Conservation (phyloP, 2,888 invertebrate species). For the Chymomyza fuscimana region DNA sequence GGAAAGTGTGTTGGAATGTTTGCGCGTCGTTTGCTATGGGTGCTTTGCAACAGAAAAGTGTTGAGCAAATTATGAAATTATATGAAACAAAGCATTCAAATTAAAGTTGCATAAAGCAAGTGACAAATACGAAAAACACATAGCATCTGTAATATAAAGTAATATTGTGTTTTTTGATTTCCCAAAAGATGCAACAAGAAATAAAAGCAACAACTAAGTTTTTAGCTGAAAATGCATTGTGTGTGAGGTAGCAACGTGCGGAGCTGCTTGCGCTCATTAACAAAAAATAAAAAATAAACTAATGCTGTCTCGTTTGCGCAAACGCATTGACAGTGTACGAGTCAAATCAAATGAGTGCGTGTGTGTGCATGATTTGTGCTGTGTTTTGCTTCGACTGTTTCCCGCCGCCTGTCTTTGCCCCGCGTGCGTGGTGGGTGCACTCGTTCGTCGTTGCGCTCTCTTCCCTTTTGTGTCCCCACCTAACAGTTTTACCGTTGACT, state of each 20-base stretch:
- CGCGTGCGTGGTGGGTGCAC: constrained; percentile 51
- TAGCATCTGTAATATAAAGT: not conserved
- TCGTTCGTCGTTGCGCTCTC: constrained; percentile 31
- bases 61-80: not conserved
- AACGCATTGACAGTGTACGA: constrained; percentile 38
- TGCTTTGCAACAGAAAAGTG: not conserved
- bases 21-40: constrained; percentile 48
- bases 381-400: not conserved
- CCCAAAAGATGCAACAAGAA: constrained; percentile 3
- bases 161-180: not conserved
- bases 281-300: constrained; percentile 13
- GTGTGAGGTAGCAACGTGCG: constrained; percentile 55
- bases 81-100: not conserved
- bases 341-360: constrained; percentile 12
- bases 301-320: constrained; percentile 48
- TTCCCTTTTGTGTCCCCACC: constrained; percentile 38
- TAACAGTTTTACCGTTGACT: constrained; percentile 35
- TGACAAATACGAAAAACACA: not conserved
- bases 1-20: constrained; percentile 69
- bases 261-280: constrained; percentile 45
- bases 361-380: constrained; percentile 15
- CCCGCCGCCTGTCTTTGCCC: constrained; percentile 23
- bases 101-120: not conserved
- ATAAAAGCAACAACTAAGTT: constrained; percentile 1
- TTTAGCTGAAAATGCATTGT: constrained; percentile 60